A percentile compares a stretch with the other conserved stretches of the same genome.
Evolutionary conservation across 2,888 invertebrate species (phyloP).

Genomic region (Perizoma flavofasciatum): DNA sequence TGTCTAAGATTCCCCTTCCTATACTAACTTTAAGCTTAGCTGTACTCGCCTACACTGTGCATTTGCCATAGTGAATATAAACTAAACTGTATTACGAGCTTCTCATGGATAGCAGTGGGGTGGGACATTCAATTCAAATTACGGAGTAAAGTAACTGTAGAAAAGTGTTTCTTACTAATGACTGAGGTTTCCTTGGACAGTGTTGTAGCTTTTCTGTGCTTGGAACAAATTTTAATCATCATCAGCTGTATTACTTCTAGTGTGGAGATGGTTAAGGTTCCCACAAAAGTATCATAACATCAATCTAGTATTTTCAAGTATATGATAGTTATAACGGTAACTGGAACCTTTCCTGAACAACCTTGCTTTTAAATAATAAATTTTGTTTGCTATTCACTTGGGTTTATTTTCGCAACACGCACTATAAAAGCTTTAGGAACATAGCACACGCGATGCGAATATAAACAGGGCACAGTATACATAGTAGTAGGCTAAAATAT

Average conservation of each 20-base stretch:
- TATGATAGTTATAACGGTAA: constrained; percentile 65
- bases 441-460: constrained; percentile 63
- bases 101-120: not conserved
- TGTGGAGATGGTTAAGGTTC: too few relatives aligned
- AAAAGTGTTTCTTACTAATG: constrained; percentile 18
- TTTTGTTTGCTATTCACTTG: constrained; percentile 49
- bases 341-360: constrained; percentile 52
- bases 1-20: constrained; percentile 33
- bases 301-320: constrained; percentile 61
- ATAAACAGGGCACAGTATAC: constrained; percentile 64
- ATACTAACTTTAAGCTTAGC: constrained; percentile 12
- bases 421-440: constrained; percentile 33
- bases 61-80: constrained; percentile 11
- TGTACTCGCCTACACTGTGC: constrained; percentile 1
- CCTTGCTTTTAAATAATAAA: constrained; percentile 45
- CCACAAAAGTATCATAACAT: constrained; percentile 46
- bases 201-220: not conserved
- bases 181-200: not conserved
- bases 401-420: constrained; percentile 50
- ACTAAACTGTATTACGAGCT: constrained; percentile 13
- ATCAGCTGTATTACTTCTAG: too few relatives aligned
- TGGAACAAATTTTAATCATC: too few relatives aligned
- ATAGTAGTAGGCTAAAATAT: constrained; percentile 53
- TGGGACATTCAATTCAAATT: constrained; percentile 19
- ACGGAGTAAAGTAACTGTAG: constrained; percentile 9